Conservation (phyloP, 2,888 invertebrate genomes). For the Carabus problematicus region DNA sequence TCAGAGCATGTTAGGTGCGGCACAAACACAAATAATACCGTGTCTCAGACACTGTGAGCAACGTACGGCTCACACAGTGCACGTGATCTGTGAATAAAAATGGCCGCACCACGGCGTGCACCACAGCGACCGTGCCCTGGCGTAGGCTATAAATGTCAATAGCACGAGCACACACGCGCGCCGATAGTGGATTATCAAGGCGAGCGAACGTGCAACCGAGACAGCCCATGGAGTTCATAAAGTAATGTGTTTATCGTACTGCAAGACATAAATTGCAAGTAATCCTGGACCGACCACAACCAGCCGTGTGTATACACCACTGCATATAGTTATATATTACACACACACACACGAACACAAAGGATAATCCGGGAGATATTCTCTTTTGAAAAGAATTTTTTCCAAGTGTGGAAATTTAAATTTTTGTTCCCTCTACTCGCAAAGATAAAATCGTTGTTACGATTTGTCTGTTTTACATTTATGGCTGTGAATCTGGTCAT, state of each 20-base stretch:
- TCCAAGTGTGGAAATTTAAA: no score
- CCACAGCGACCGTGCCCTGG: conserved; percentile 2
- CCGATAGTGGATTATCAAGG: conserved; percentile 29
- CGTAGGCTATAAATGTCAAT: conserved; percentile 33
- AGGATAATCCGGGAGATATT: no score
- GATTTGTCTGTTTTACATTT: no score
- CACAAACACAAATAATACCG: no score
- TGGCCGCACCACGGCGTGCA: conserved; percentile 4
- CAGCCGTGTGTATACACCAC: no score
- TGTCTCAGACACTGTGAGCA: background rate
- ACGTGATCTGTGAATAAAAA: conserved; percentile 8
- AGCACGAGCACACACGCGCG: conserved; percentile 26
- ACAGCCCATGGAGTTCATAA: conserved; percentile 35
- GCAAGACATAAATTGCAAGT: conserved; percentile 41
- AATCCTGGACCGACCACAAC: conserved; percentile 26
- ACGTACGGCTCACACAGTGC: background rate
- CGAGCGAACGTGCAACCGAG: conserved; percentile 1
- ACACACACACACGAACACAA: no score
- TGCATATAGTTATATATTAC: no score
- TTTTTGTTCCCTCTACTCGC: no score
- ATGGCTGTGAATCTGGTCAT: no score
- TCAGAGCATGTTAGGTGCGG: no score
- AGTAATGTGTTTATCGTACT: conserved; percentile 41
- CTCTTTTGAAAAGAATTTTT: no score
- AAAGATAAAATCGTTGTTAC: no score